Base-by-base conservation (phyloP, 2,113 vertebrate genomes). In the Accipiter virgatus region DNA sequence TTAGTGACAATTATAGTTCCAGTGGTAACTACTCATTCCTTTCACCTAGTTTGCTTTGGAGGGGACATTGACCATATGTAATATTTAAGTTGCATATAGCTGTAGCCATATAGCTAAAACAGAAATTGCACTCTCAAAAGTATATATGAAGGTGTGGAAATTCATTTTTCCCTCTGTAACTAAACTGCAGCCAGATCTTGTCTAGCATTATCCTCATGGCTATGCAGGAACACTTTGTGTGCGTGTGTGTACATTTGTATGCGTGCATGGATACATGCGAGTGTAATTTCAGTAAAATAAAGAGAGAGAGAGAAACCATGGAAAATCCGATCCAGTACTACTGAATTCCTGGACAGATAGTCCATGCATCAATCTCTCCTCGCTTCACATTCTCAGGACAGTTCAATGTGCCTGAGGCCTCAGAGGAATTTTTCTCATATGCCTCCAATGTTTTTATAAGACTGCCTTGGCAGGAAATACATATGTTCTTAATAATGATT, bases 401-500 rank as follows among this genome's bases (percentile, higher is more conserved):
- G 84, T 85, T 97, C 95, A 91, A 59, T 81, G 63, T 96, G 91
- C 67, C 66, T 93, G 81, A 95, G 89, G 84, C 86, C 93, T 91
- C 91, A 82, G 71, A 95, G 77, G 93, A 94, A 97, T 97, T 95
- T 97, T 96, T 95, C 74, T 96, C 94, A 83, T 93, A 95, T 91
- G 95, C 94, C 91, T 96, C 53, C 84, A 93, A 79, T 95, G 84
- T 96, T 97, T 97, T 95, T 87, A 82, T 83, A 93, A 94, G 82
- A 63, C 85, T 88, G 59, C 68, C 63, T 93, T 95, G 81, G 73
- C 84, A 96, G 84, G 58, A 88, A 93, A 81, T 88, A 94, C 96
- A 95, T 75, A 18, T 95, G 95, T 94, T 97, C 84, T 94, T 96
- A 97, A 97, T 97, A 95, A 95, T 71, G 93, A 94, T 94, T 94